These are phyloP conservation scores for Halictus rubicundus DNA, from an alignment of 1,140 invertebrate species.

Conservation along the genomic window DNA sequence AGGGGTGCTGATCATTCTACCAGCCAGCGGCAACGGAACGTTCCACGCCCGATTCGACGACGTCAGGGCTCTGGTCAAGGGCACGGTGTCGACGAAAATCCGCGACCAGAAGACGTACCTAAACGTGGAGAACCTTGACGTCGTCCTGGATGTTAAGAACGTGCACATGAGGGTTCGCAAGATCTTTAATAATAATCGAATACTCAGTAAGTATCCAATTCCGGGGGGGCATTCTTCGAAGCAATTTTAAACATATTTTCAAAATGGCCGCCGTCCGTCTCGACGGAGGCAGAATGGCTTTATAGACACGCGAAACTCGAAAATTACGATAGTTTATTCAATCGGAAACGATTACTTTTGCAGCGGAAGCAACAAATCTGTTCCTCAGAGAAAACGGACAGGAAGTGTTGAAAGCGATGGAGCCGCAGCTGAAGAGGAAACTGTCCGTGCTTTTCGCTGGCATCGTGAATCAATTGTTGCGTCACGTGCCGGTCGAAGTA, in stretches of 20 bases:
- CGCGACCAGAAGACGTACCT: constrained; percentile 81
- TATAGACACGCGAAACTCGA: not conserved
- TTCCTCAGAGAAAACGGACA: constrained; percentile 87
- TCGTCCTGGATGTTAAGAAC: constrained; percentile 84
- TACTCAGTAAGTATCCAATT: constrained; percentile 83
- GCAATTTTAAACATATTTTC: too few species aligned
- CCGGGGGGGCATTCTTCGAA: not conserved
- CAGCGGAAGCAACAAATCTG: constrained; percentile 87
- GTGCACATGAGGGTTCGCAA: constrained; percentile 85
- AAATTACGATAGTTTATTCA: not conserved
- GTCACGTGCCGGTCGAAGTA: constrained; percentile 83
- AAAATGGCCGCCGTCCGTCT: too few species aligned
- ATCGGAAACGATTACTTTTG: constrained; percentile 61
- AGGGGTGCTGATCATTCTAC: constrained; percentile 86
- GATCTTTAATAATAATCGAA: constrained; percentile 86
- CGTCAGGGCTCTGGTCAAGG: constrained; percentile 83
- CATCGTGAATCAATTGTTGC: constrained; percentile 85
- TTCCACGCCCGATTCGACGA: constrained; percentile 86
- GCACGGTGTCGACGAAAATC: constrained; percentile 80
- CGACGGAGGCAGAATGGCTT: too few species aligned
- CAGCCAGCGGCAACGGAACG: constrained; percentile 86
- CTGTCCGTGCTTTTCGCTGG: constrained; percentile 83
- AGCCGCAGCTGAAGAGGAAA: constrained; percentile 85
- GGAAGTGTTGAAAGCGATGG: constrained; percentile 86
- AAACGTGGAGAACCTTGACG: constrained; percentile 83